Conservation (phyloP, 1,140 invertebrate species). For the Trichonephila clavata region DNA sequence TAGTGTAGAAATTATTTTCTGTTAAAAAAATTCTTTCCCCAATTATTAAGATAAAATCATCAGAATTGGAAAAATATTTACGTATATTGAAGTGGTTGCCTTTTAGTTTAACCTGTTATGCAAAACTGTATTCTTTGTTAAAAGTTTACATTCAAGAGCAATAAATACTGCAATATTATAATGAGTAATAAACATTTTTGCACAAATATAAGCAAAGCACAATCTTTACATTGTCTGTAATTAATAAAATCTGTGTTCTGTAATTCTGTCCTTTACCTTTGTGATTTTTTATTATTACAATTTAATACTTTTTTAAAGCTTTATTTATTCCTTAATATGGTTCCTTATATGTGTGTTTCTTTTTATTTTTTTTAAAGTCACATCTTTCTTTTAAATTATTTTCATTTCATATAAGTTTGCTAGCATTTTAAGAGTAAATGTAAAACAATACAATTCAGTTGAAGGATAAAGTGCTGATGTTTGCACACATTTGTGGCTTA, state of each 20-base stretch:
- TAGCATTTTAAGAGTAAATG: neutral
- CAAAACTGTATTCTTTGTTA: too few species aligned
- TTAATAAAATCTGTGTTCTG: neutral
- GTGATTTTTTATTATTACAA: neutral
- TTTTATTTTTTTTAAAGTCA: neutral
- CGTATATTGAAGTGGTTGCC: constrained; percentile 74
- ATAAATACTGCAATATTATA: neutral
- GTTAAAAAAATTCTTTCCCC: constrained; percentile 6
- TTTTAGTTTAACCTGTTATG: neutral
- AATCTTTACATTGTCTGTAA: neutral
- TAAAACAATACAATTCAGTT: neutral
- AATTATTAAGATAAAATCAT: neutral
- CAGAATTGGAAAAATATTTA: neutral
- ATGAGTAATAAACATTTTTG: neutral
- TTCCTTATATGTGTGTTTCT: neutral
- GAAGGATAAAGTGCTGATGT: neutral
- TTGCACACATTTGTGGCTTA: too few species aligned
- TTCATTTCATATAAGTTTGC: neutral
- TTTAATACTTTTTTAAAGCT: neutral
- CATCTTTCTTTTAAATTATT: neutral
- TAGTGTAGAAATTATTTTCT: constrained; percentile 26
- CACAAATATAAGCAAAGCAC: constrained; percentile 1
- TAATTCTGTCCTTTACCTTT: neutral
- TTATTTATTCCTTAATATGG: neutral
- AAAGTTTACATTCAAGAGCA: neutral